Percentiles rank a stretch among this genome's conserved stretches.
Evolutionary conservation across 1,140 invertebrate genomes (phyloP).

Genomic region (Cydia amplana): DNA sequence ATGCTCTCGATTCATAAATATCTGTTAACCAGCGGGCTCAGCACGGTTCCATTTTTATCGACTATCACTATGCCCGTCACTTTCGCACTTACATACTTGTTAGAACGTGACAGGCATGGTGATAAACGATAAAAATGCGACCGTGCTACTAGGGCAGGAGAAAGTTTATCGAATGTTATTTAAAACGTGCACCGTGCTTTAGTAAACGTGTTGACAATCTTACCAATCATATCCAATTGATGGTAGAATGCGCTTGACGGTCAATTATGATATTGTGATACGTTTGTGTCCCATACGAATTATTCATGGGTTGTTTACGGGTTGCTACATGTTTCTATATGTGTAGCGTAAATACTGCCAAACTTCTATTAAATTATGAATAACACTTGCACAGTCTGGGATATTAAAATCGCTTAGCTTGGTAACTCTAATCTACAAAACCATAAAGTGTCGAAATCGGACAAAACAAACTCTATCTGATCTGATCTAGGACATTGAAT

Average conservation of each 20-base stretch:
- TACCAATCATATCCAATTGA: slow-evolving; percentile 63
- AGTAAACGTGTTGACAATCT: slow-evolving; percentile 38
- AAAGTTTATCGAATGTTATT: slow-evolving; percentile 24
- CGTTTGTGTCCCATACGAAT: slow-evolving; percentile 36
- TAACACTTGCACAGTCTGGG: no score
- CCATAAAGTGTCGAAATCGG: not conserved
- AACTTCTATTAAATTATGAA: no score
- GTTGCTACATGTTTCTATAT: not conserved
- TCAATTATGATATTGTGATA: slow-evolving; percentile 40
- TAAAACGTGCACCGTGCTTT: not conserved
- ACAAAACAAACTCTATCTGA: no score
- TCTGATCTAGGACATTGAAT: not conserved
- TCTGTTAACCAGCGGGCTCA: slow-evolving; percentile 26
- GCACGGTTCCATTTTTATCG: no score
- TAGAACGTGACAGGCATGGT: no score
- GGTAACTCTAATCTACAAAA: not conserved
- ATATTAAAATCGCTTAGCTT: no score
- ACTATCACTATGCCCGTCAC: no score
- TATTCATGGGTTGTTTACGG: not conserved
- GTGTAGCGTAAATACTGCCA: not conserved
- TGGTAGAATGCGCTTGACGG: slow-evolving; percentile 40
- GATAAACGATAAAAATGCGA: no score
- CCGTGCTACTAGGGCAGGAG: no score
- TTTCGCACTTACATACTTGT: no score
- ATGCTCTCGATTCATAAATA: slow-evolving; percentile 2